A percentile compares a stretch with the other conserved stretches of the same genome.
Conservation (phyloP, 2,113 vertebrate genomes). For the Regulus satrapa region DNA sequence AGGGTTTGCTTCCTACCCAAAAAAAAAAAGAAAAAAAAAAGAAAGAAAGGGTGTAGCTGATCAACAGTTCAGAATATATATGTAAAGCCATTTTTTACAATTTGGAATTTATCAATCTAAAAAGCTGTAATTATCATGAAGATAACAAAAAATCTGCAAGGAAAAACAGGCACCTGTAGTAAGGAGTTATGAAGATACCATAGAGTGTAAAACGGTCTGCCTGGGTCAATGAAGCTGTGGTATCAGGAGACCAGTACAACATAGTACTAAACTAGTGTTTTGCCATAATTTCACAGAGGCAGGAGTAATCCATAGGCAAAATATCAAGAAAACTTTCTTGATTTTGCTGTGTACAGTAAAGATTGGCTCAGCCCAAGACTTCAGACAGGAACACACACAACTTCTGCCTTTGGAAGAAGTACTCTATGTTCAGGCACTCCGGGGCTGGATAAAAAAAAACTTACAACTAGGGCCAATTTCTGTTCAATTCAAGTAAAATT, state of each 20-base stretch:
- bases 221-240: neutral
- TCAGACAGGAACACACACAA: conserved; percentile 56
- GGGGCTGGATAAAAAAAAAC: conserved; percentile 34
- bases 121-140: neutral
- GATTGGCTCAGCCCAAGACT: neutral
- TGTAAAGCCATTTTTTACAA: neutral
- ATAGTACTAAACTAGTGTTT: neutral
- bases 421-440: conserved; percentile 14
- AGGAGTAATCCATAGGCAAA: neutral
- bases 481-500: conserved; percentile 40
- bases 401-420: conserved; percentile 43
- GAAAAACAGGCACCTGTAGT: neutral
- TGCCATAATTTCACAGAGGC: neutral
- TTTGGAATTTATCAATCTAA: neutral
- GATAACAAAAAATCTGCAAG: neutral
- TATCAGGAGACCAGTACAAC: neutral
- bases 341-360: neutral
- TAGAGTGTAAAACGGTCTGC: neutral
- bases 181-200: neutral
- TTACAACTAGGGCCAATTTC: conserved; percentile 37
- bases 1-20: neutral
- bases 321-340: neutral
- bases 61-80: neutral
- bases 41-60: neutral
- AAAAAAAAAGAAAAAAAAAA: neutral